Evolutionary conservation across 1,140 invertebrate species (phyloP), one percentile per base, ranked within the genome.

Genomic region (Aphelenchoides besseyi): DNA sequence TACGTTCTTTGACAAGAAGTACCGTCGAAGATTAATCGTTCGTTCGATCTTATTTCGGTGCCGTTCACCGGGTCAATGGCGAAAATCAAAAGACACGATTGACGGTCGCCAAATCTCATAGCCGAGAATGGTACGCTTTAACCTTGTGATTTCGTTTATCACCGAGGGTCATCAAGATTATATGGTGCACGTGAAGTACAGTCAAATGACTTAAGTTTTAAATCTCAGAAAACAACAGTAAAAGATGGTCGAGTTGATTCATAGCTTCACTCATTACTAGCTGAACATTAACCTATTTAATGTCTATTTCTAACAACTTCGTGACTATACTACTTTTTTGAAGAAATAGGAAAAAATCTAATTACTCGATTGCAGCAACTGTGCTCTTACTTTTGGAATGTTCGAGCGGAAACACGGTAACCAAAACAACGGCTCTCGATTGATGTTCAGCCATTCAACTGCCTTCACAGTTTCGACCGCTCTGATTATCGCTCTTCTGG

Each of bases 401-500:
- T 66, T 66, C 23, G 30, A 53, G 63, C 63, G 1, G 30, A 16
- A 12, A 29, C 12, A 12, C 36, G 18, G 5, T 16, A 59, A 33
- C 55, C n/a, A n/a, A 8, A 5, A 59, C 5, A 23, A 33, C 23
- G 26, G 18, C 55, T 23, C 5, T 5, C 5, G 5, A 59, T 59
- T 23, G 55, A 59, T 59, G 5, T 59, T 59, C 18, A 23, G 55
- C 69, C 26, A 30, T 23, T 3, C 70, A n/a, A 23, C 70, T 30
- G 68, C 12, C 18, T 8, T 30, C 12, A 18, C n/a, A n/a, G n/a
- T n/a, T n/a, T n/a, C 5, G 35, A 23, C n/a, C 18, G 70, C 69
- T 29, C 66, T 71, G 3, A 59, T 72, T n/a, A 32, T 8, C 1
- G n/a, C 59, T 12, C 72, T 23, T 57, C 5, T 0, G 71, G 33